phyloP scores from a whole-genome alignment of 2,797 vertebrate species.

The Aldrovandia affinis region DNA sequence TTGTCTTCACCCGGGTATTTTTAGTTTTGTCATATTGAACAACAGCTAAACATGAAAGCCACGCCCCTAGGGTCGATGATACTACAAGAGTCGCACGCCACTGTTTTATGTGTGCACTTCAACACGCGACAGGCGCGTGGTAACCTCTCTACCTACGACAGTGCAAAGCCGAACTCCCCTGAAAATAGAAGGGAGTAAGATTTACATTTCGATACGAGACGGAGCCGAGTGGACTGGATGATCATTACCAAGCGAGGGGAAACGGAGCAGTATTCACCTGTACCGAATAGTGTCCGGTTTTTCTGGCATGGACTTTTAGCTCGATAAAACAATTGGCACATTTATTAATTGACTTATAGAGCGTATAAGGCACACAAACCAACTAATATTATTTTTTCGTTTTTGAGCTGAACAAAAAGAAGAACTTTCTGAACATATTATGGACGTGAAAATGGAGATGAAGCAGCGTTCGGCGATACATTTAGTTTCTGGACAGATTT shows the following conservation, averaged over 20 bases:
- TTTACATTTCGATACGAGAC: conserved; percentile 35
- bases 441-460: not conserved
- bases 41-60: conserved; percentile 56
- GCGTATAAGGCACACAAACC: not conserved
- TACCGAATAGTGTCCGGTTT: not conserved
- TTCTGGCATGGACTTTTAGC: conserved; percentile 8
- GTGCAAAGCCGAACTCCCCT: conserved; percentile 20
- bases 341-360: not conserved
- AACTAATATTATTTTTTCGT: not conserved
- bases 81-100: conserved; percentile 68
- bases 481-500: not conserved
- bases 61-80: conserved; percentile 68
- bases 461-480: not conserved
- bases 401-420: not conserved
- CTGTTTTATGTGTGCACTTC: conserved; percentile 53
- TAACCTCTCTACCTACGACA: conserved; percentile 22
- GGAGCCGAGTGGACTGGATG: conserved; percentile 32
- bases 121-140: conserved; percentile 75
- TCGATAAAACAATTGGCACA: not conserved
- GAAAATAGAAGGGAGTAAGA: conserved; percentile 33
- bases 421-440: not conserved
- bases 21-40: conserved; percentile 50
- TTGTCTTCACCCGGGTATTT: conserved; percentile 12
- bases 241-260: conserved; percentile 12
- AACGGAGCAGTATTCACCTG: not conserved